Base-by-base conservation (phyloP, 2,888 invertebrate species). In the Drosophila parthenogenetica region DNA sequence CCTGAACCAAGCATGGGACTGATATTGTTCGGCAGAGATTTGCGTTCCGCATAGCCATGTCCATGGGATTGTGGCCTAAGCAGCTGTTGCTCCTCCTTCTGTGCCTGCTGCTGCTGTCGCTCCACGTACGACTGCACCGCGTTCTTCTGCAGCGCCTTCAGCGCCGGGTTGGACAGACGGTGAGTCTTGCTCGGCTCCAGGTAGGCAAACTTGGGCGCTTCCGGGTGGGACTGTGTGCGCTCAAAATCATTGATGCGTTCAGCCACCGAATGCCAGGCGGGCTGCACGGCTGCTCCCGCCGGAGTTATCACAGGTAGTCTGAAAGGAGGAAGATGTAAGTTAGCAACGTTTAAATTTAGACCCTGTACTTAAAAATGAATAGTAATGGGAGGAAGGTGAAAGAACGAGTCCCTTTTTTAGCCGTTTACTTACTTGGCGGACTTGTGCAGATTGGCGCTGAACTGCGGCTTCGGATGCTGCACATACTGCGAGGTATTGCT, bases 71-170 rank as follows among this genome's bases (percentile, higher is more conserved):
- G 91, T 1, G 91, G 90, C 35, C 92, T 89, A 61, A 89, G 66
- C 58, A 89, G 50, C 77, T 89, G 79, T 32, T 88, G 90, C 71
- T 90, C 80, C 69, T 96, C 96, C 86, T 90, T 80, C 68, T 90
- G 88, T 13, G 77, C 87, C 71, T 91, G 90, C 53, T 81, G 92
- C 81, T 94, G 94, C 81, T 96, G 96, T 49, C 96, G 93, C 89
- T 97, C 96, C 90, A 96, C 96, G 88, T 96, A 97, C 1, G 96
- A 96, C 66, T 96, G 93, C 7, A 97, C 93, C 0, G 97, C 97
- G 90, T 96, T 96, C 92, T 97, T 96, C 89, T 97, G 97, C 69
- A 96, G 95, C 13, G 95, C 96, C 91, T 96, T 97, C 32, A 97
- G 91, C 0, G 96, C 95, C 8, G 96, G 93, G 90, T 95, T 95